These are phyloP conservation scores for Chinchilla lanigera DNA, from an alignment of 2,113 vertebrate species.

Conservation along the genomic window DNA sequence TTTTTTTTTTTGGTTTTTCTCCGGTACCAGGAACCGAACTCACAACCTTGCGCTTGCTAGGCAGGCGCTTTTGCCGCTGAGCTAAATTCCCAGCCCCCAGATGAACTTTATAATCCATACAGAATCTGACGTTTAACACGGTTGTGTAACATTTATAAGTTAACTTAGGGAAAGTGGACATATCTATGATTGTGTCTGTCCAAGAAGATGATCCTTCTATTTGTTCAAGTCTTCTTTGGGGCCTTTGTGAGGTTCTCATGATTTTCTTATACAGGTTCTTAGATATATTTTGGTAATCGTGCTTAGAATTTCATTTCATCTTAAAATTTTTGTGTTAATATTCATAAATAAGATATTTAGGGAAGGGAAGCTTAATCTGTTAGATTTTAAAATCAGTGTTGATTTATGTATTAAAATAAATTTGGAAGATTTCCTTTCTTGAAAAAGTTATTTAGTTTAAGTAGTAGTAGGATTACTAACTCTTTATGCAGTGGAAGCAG, in stretches of 20 bases:
- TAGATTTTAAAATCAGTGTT: neutral
- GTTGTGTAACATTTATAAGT: neutral
- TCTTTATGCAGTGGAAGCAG: neutral
- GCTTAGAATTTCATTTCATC: neutral
- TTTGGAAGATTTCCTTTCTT: neutral
- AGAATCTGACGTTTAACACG: neutral
- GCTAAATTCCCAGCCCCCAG: too few species aligned
- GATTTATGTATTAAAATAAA: neutral
- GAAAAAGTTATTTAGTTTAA: neutral
- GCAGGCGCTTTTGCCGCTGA: too few species aligned
- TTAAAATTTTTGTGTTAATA: neutral
- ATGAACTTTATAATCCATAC: neutral
- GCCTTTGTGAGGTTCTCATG: neutral
- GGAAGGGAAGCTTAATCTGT: neutral
- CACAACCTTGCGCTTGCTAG: too few species aligned
- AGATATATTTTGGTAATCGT: neutral
- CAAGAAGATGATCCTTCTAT: neutral
- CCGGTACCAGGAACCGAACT: too few species aligned
- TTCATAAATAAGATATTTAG: neutral
- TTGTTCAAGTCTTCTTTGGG: neutral
- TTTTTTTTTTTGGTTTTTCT: too few species aligned
- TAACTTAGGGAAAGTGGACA: neutral
- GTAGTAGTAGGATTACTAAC: neutral
- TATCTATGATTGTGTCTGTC: neutral
- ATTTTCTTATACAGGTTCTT: neutral